Evolutionary conservation across 2,113 vertebrate species (phyloP).

Genomic region (Catagonus wagneri): DNA sequence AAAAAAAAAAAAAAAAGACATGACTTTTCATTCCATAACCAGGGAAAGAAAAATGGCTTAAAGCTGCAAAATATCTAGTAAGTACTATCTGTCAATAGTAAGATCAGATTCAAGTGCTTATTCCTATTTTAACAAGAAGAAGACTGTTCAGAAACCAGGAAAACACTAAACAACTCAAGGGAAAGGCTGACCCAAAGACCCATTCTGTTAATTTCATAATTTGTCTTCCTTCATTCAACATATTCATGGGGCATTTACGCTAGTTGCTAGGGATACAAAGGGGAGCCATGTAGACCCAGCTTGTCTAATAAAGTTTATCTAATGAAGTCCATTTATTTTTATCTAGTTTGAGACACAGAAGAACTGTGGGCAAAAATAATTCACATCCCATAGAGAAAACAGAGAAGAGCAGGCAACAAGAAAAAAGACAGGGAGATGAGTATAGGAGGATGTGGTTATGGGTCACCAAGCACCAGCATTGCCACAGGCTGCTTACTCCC

Average conservation of each 20-base stretch:
- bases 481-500: background rate
- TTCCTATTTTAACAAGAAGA: background rate
- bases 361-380: background rate
- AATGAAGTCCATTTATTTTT: background rate
- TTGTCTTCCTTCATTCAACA: background rate
- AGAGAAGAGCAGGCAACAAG: background rate
- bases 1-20: too few relatives aligned
- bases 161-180: background rate
- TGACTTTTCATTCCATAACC: background rate
- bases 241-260: background rate
- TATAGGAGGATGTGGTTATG: background rate
- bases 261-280: background rate
- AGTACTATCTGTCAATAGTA: background rate
- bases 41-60: background rate
- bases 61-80: background rate
- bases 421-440: background rate
- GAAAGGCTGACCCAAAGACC: background rate
- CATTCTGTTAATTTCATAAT: background rate
- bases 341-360: background rate
- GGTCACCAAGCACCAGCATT: background rate
- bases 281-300: background rate
- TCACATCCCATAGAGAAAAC: background rate
- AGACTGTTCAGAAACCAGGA: background rate
- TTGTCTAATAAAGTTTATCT: background rate
- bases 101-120: background rate